phyloP scores from a whole-genome alignment of 53 echinoderm and acorn worm genomes.

The Pentamera pediparva region DNA sequence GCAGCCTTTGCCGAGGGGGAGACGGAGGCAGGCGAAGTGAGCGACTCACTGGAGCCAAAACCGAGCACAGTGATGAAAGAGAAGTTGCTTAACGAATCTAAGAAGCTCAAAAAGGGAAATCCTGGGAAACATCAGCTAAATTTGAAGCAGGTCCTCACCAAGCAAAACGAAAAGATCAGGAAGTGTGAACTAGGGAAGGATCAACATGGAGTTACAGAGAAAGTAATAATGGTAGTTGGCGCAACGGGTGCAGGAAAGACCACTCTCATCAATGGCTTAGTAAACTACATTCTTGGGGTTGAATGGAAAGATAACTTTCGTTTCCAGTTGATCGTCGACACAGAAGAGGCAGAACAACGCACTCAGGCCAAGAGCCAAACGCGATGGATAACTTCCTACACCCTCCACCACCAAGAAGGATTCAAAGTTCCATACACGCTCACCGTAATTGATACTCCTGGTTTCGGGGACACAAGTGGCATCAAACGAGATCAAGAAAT shows the following conservation, averaged over 20 bases:
- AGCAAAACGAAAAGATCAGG: neutral
- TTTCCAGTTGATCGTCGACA: conserved; percentile 36
- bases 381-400: conserved; percentile 36
- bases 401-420: conserved; percentile 14
- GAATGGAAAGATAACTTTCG: conserved; percentile 52
- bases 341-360: neutral
- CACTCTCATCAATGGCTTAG: conserved; percentile 51
- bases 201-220: conserved; percentile 2
- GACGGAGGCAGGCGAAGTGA: conserved; percentile 18
- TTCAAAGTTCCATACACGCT: conserved; percentile 24
- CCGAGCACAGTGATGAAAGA: conserved; percentile 9
- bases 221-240: conserved; percentile 55
- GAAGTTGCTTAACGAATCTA: neutral
- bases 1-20: conserved; percentile 36
- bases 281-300: conserved; percentile 50
- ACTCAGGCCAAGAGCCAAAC: conserved; percentile 51
- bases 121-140: neutral
- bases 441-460: conserved; percentile 58
- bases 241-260: conserved; percentile 57
- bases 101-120: neutral
- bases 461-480: conserved; percentile 41
- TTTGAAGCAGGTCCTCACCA: neutral
- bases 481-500: conserved; percentile 49
- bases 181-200: conserved; percentile 9
- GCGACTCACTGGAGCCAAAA: conserved; percentile 25